phyloP scores from a whole-genome alignment of 2,888 invertebrate genomes.

The Penaeus monodon region DNA sequence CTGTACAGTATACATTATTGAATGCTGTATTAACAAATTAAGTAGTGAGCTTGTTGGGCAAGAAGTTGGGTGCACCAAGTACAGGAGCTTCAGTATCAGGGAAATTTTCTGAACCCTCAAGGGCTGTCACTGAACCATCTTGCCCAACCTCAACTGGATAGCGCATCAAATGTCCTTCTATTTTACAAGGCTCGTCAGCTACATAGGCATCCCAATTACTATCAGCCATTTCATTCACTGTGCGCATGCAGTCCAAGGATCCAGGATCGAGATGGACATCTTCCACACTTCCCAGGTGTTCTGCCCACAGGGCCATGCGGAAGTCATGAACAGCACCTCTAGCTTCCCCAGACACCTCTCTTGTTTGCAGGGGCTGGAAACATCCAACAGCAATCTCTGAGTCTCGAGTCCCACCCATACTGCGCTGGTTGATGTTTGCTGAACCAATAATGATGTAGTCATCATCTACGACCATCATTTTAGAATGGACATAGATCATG shows the following conservation, averaged over 20 bases:
- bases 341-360: constrained; percentile 55
- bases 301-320: constrained; percentile 65
- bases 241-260: constrained; percentile 62
- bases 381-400: constrained; percentile 65
- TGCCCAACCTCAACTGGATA: constrained; percentile 63
- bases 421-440: constrained; percentile 65
- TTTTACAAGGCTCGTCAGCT: constrained; percentile 63
- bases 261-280: constrained; percentile 59
- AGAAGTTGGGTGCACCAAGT: constrained; percentile 61
- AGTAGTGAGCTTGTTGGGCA: constrained; percentile 64
- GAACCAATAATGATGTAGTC: constrained; percentile 65
- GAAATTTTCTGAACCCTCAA: constrained; percentile 63
- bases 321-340: constrained; percentile 63
- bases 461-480: constrained; percentile 65
- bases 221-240: constrained; percentile 57
- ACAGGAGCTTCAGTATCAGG: constrained; percentile 65
- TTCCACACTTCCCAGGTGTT: constrained; percentile 60
- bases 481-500: constrained; percentile 66
- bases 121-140: constrained; percentile 59
- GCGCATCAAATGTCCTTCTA: constrained; percentile 63
- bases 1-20: not conserved
- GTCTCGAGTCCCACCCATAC: constrained; percentile 64
- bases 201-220: constrained; percentile 60
- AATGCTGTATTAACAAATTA: constrained; percentile 26
- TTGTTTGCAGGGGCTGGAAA: constrained; percentile 62